Percentiles rank a stretch among this genome's conserved stretches.
Conservation (phyloP, 2,113 vertebrate genomes). For the Todiramphus chloris region DNA sequence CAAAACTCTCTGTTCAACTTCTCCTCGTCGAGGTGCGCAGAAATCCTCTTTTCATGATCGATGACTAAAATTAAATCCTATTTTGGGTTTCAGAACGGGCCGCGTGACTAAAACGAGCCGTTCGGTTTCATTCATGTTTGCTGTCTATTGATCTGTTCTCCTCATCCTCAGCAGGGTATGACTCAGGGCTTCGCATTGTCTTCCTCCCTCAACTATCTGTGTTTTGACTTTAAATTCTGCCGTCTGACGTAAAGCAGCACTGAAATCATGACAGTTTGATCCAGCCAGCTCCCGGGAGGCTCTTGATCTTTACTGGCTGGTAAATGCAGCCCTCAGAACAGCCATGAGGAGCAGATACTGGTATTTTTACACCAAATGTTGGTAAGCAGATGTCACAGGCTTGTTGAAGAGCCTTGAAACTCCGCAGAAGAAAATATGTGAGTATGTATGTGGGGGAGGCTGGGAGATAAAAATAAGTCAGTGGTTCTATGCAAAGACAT, state of each 20-base stretch:
- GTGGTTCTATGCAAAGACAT: not conserved
- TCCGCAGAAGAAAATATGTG: not conserved
- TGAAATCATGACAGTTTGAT: constrained; percentile 63
- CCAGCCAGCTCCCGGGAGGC: constrained; percentile 52
- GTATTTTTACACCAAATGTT: constrained; percentile 59
- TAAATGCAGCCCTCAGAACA: constrained; percentile 31
- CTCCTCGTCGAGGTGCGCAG: not conserved
- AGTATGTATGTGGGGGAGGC: constrained; percentile 28
- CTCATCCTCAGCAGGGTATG: constrained; percentile 52
- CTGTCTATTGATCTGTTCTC: constrained; percentile 45
- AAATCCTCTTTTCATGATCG: constrained; percentile 1
- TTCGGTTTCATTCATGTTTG: constrained; percentile 53
- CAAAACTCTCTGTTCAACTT: not conserved
- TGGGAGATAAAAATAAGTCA: constrained; percentile 10
- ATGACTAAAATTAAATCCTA: constrained; percentile 49
- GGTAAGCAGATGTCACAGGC: constrained; percentile 55
- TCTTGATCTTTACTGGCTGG: constrained; percentile 48
- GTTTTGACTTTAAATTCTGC: constrained; percentile 68
- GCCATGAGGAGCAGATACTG: constrained; percentile 19
- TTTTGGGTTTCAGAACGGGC: constrained; percentile 44
- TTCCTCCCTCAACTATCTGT: constrained; percentile 39
- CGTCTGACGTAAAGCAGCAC: constrained; percentile 69
- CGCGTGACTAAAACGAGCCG: not conserved
- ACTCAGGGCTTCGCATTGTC: constrained; percentile 70
- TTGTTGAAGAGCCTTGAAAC: constrained; percentile 47